Evolutionary conservation across 2,888 invertebrate genomes (phyloP), one percentile per base, ranked within the genome.

Genomic region (Sinhomidia bicolor): DNA sequence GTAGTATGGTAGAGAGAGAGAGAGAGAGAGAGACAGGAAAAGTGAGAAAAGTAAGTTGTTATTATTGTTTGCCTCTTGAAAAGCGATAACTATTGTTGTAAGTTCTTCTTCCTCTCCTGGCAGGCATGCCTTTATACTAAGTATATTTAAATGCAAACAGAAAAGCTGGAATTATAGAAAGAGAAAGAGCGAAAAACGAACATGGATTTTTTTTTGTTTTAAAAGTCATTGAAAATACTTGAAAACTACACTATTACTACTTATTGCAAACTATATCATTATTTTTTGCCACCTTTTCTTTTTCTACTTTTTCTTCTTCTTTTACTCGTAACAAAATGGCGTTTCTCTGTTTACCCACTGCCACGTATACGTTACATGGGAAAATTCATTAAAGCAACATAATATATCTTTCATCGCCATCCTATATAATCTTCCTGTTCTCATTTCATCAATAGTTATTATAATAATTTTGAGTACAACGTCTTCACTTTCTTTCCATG

Each of bases 221-320:
- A 62, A 62, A 62, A 62, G 62, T 62, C 26, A 62, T 62, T 62
- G 62, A 62, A 62, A 62, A 62, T 29, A 62, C 29, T 62, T 26
- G 26, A 62, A 62, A 62, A 57, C 57, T 57, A n/a, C 20, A 20
- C 7, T 20, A n/a, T 57, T 57, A 57, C n/a, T n/a, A n/a, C n/a
- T 57, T 57, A 23, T 23, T 57, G 57, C 57, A 57, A 57, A 57
- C 57, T 57, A 20, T 57, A 57, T 57, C 57, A 23, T 57, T 57
- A 57, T 57, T 57, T 17, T 57, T 57, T 57, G 57, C 57, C 17
- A 57, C 57, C 57, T 20, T 20, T n/a, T 7, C 5, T n/a, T n/a
- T 51, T 57, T 57, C 57, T 57, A 1, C 57, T 7, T 20, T 51
- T 57, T 57, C 57, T 57, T 9, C 57, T 7, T 20, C 4, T 51